Percentiles rank a stretch among this genome's conserved stretches.
These are phyloP conservation scores for Fissipunctia ypsillon DNA, from an alignment of 2,888 invertebrate genomes.

Conservation along the genomic window DNA sequence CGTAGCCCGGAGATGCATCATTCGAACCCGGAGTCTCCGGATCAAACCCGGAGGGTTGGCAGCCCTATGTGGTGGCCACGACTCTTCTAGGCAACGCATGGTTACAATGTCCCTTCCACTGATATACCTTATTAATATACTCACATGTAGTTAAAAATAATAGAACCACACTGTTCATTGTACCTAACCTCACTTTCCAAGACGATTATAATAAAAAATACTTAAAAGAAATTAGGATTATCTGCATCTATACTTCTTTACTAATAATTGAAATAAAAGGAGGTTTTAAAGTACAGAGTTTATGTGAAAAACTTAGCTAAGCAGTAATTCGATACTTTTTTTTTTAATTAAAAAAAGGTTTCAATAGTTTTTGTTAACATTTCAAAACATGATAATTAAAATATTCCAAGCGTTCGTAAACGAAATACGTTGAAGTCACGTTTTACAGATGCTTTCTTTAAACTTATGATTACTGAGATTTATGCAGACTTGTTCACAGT, in stretches of 20 bases:
- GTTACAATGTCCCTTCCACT: too few relatives aligned
- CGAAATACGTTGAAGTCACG: not conserved
- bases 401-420: conserved; percentile 41
- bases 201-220: not conserved
- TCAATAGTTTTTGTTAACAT: not conserved
- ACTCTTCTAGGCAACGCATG: too few relatives aligned
- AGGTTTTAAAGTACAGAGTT: not conserved
- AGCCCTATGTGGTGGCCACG: too few relatives aligned
- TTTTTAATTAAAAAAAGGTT: not conserved
- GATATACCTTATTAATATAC: too few relatives aligned
- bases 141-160: not conserved
- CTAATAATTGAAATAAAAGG: not conserved
- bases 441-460: not conserved
- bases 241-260: not conserved
- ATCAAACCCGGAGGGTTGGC: too few relatives aligned
- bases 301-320: not conserved
- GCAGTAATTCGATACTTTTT: not conserved
- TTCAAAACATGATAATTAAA: conserved; percentile 40
- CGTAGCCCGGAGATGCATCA: too few relatives aligned
- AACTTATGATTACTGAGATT: not conserved
- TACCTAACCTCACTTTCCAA: not conserved
- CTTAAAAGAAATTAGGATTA: not conserved
- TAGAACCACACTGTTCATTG: conserved; percentile 3
- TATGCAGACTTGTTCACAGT: not conserved
- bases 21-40: too few relatives aligned